phyloP scores from a whole-genome alignment of 30 jellyfish, hydroid and myxozoan species.

The Mastigias papua region DNA sequence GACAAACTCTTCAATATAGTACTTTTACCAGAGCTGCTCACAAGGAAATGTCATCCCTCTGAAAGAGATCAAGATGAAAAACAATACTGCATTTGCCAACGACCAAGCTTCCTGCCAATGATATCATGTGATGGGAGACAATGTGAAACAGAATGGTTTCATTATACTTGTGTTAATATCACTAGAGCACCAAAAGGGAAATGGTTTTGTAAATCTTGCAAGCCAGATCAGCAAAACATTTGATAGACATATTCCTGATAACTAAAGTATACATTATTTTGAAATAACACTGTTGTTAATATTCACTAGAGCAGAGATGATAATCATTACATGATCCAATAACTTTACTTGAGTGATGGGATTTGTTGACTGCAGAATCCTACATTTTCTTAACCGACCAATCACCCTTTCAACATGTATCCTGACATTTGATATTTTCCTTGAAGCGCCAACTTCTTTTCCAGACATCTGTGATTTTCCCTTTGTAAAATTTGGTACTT shows the following conservation, averaged over 20 bases:
- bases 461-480: conserved; percentile 75
- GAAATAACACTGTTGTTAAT: conserved; percentile 55
- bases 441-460: conserved; percentile 58
- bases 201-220: conserved; percentile 47
- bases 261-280: background rate
- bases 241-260: background rate
- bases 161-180: background rate
- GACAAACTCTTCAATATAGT: background rate
- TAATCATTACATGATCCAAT: conserved; percentile 52
- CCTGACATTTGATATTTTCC: conserved; percentile 69
- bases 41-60: conserved; percentile 23
- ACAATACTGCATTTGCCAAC: conserved; percentile 34
- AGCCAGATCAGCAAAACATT: background rate
- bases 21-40: conserved; percentile 35
- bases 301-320: conserved; percentile 56
- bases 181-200: conserved; percentile 29
- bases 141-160: background rate
- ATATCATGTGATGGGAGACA: background rate
- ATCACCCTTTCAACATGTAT: conserved; percentile 82
- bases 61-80: conserved; percentile 6
- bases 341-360: conserved; percentile 73
- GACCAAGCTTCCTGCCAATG: conserved; percentile 41
- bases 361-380: conserved; percentile 39
- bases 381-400: conserved; percentile 66
- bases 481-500: conserved; percentile 68